Percentiles rank a stretch among this genome's conserved stretches.
Evolutionary conservation across 2,888 invertebrate species (phyloP).

Genomic region (Standfussiana lucernea): DNA sequence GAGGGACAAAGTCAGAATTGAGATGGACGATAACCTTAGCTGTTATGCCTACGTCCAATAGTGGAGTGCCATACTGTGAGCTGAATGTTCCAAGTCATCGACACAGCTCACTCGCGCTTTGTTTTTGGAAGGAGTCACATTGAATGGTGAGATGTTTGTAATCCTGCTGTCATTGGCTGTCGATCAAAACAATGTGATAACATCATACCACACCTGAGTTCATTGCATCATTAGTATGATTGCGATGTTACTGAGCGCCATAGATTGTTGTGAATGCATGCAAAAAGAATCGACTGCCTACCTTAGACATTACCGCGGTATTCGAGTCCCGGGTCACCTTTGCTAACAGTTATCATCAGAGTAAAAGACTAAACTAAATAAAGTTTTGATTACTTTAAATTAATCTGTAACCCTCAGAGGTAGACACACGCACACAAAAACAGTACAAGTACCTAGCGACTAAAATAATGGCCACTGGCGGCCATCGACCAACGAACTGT

Average conservation of each 20-base stretch:
- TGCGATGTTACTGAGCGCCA: background rate
- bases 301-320: background rate
- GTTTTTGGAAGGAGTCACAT: background rate
- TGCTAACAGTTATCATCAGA: background rate
- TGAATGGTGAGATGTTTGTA: background rate
- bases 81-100: background rate
- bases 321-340: background rate
- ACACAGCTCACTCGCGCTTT: background rate
- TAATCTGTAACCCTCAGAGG: slow-evolving; percentile 15
- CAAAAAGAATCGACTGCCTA: background rate
- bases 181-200: slow-evolving; percentile 16
- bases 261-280: background rate
- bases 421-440: too few species aligned
- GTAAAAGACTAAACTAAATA: background rate
- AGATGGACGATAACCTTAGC: background rate
- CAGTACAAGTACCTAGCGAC: background rate
- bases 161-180: background rate
- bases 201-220: background rate
- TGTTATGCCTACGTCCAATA: background rate
- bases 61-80: background rate
- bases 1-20: background rate
- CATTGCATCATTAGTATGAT: slow-evolving; percentile 1
- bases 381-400: background rate
- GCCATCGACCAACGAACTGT: background rate
- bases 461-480: slow-evolving; percentile 3